Conservation (phyloP, 2,888 invertebrate species). For the Cosmorhoe ocellata region DNA sequence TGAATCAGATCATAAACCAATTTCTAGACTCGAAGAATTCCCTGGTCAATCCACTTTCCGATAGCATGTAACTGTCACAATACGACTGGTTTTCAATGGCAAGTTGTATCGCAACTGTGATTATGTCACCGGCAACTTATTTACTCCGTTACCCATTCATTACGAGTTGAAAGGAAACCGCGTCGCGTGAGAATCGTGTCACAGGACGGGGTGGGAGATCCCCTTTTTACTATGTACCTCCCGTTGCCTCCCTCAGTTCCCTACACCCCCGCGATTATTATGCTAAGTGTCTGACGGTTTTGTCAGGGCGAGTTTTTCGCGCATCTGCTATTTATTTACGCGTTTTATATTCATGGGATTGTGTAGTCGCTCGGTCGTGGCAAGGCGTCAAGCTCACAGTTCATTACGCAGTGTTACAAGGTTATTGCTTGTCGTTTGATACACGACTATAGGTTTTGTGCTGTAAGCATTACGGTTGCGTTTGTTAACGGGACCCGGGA, state of each 20-base stretch:
- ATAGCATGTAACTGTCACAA: constrained; percentile 45
- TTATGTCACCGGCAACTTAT: constrained; percentile 69
- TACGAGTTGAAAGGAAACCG: constrained; percentile 73
- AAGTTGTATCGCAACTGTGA: constrained; percentile 42
- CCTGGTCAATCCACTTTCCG: constrained; percentile 52
- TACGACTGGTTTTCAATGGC: constrained; percentile 61
- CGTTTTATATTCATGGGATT: constrained; percentile 80
- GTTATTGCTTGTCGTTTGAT: constrained; percentile 40
- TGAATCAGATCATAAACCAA: constrained; percentile 38
- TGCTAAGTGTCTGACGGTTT: constrained; percentile 78
- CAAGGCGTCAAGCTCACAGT: constrained; percentile 68
- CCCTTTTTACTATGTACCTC: constrained; percentile 41
- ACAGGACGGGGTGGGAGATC: constrained; percentile 54
- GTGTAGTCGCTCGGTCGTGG: constrained; percentile 63
- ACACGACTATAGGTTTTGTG: constrained; percentile 44
- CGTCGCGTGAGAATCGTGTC: constrained; percentile 81
- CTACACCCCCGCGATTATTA: constrained; percentile 73
- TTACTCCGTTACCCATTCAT: constrained; percentile 75
- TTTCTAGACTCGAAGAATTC: constrained; percentile 42
- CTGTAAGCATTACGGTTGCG: constrained; percentile 38
- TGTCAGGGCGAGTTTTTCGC: constrained; percentile 79
- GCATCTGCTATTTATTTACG: constrained; percentile 83
- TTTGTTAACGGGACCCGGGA: constrained; percentile 20
- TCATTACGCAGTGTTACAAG: constrained; percentile 69
- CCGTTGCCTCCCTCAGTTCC: constrained; percentile 35